Percentiles rank a stretch among this genome's conserved stretches.
phyloP scores from a whole-genome alignment of 2,888 invertebrate genomes.

The Dorcus parallelipipedus region DNA sequence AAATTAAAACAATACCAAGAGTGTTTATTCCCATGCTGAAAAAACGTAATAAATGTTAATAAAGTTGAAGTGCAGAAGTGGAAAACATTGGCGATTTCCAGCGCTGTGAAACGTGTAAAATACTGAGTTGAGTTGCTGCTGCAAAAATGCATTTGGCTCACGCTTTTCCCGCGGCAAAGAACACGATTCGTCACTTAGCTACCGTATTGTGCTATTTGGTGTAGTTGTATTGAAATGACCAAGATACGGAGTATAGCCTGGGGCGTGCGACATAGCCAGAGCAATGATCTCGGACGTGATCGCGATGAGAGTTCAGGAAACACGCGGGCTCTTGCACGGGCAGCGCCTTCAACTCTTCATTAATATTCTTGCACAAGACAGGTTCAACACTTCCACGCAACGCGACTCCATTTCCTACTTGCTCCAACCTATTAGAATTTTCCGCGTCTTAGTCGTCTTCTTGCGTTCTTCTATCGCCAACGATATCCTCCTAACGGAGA shows the following conservation, averaged over 20 bases:
- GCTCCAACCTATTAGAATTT: too few relatives aligned
- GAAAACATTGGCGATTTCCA: too few relatives aligned
- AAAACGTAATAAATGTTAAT: too few relatives aligned
- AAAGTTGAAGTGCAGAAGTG: too few relatives aligned
- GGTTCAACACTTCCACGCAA: not conserved
- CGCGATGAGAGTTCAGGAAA: conserved; percentile 3
- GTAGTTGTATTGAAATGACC: conserved; percentile 1
- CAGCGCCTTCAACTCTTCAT: conserved; percentile 3
- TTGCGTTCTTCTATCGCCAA: too few relatives aligned
- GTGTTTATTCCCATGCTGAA: too few relatives aligned
- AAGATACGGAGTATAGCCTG: not conserved
- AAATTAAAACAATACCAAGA: too few relatives aligned
- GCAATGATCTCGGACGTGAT: conserved; percentile 3
- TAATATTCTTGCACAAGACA: conserved; percentile 7
- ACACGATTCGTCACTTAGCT: not conserved
- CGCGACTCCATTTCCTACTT: conserved; percentile 1
- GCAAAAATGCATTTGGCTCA: too few relatives aligned
- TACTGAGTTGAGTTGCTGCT: too few relatives aligned
- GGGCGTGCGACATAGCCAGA: not conserved
- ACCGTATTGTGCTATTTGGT: not conserved
- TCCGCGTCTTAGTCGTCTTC: too few relatives aligned
- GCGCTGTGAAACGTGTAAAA: too few relatives aligned
- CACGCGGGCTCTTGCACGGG: not conserved
- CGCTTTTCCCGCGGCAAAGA: not conserved
- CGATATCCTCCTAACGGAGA: too few relatives aligned